Conservation (phyloP, 2,113 vertebrate species). For the Xyliphius kryptos region DNA sequence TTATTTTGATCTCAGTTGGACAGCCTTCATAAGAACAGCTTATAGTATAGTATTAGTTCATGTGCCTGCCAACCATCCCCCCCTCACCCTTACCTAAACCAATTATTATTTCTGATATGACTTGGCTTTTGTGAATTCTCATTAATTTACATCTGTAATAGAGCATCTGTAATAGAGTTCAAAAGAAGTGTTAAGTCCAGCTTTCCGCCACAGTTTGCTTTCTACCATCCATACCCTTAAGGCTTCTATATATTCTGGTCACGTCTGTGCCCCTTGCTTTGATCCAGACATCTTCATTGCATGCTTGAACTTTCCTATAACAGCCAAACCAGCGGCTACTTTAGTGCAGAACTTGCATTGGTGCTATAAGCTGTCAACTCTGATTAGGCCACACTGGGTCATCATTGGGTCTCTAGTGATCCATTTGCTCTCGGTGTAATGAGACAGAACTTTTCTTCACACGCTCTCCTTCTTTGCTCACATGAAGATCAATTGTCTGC, state of each 20-base stretch:
- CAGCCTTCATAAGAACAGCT: no score
- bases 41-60: no score
- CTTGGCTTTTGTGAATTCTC: background rate
- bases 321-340: background rate
- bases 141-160: background rate
- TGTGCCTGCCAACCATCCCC: background rate
- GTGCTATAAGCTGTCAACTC: slow-evolving; percentile 13
- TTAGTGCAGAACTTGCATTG: background rate
- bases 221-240: background rate
- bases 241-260: slow-evolving; percentile 6
- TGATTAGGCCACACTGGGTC: slow-evolving; percentile 25
- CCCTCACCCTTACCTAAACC: background rate
- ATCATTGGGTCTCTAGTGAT: slow-evolving; percentile 32
- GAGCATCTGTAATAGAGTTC: background rate
- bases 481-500: slow-evolving; percentile 24
- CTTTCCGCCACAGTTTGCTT: background rate
- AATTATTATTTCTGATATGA: background rate
- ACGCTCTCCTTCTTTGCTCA: slow-evolving; percentile 20
- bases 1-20: no score
- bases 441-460: slow-evolving; percentile 20
- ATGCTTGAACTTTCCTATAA: slow-evolving; percentile 6
- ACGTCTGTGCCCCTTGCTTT: no score
- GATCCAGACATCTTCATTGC: slow-evolving; percentile 31
- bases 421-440: slow-evolving; percentile 39
- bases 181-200: background rate